Base-by-base conservation (phyloP, 2,888 invertebrate genomes). In the Ctena decussata region DNA sequence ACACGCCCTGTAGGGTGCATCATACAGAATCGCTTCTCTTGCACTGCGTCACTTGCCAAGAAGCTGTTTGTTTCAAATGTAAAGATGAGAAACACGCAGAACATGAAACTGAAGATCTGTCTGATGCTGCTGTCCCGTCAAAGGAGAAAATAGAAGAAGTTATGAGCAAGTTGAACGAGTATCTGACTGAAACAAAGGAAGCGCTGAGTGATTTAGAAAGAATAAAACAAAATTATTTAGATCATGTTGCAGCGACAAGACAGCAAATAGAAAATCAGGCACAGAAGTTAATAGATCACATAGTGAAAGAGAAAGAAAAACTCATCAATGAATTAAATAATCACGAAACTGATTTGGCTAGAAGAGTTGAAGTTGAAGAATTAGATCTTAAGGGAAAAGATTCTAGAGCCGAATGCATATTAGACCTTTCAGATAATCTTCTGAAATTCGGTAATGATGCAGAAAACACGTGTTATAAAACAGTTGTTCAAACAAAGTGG, bases 131-230 rank as follows among this genome's bases (percentile, higher is more conserved):
- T 0, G 57, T 57, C 5, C 80, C 82, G 0, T 32, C 81, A 3
- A 72, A 77, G 71, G 70, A 76, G 32, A 21, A 80, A 27, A 85
- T 86, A 11, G 49, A 72, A 30, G 88, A 88, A 39, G 80, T 88
- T 15, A 80, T 82, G 30, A 75, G 41, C 15, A 79, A 76, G 37
- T 30, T 88, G 0, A 84, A 80, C 8, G 85, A 88, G 46, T 88
- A 88, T 24, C 49, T 84, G n/a, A 78, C 35, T 71, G 88, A 88
- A 78, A 86, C 88, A 11, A 84, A 80, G 72, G 88, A 85, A 35
- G 85, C 88, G 0, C 41, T 85, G 11, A 77, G 79, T 71, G 86
- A 86, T 37, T 80, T 86, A 65, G 84, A 86, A 30, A 71, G 80
- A 24, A 72, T 88, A 18, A 74, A 79, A 24, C 82, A 84, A 39